A percentile compares a stretch with the other conserved stretches of the same genome.
These are phyloP conservation scores for Parthenolecanium corni DNA, from an alignment of 2,888 invertebrate genomes.

Conservation along the genomic window DNA sequence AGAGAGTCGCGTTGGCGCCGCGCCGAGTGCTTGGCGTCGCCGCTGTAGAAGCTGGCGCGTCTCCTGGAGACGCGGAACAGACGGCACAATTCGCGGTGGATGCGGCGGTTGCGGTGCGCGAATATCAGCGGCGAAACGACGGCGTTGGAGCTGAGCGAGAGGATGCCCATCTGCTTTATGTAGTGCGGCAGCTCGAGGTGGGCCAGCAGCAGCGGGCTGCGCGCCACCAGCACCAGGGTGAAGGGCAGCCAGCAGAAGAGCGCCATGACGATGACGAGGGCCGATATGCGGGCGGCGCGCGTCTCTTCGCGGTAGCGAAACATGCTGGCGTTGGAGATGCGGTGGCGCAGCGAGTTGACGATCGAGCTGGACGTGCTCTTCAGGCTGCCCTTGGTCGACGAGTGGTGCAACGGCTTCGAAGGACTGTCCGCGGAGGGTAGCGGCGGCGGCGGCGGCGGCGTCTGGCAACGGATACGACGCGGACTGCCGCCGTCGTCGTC, in stretches of 20 bases:
- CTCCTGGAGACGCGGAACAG: constrained; percentile 30
- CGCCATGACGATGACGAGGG: constrained; percentile 60
- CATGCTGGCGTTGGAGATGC: constrained; percentile 71
- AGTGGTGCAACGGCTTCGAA: constrained; percentile 37
- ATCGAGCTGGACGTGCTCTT: constrained; percentile 49
- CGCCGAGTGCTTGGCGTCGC: constrained; percentile 16
- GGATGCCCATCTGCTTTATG: constrained; percentile 30
- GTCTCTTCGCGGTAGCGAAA: constrained; percentile 80
- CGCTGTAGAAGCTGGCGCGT: constrained; percentile 30
- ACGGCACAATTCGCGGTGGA: constrained; percentile 45
- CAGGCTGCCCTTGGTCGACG: constrained; percentile 36
- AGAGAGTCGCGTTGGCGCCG: constrained; percentile 1
- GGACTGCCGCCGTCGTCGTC: not conserved
- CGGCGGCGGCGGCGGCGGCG: not conserved
- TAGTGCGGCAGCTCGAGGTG: constrained; percentile 19
- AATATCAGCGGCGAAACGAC: constrained; percentile 62
- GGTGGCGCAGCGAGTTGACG: constrained; percentile 54
- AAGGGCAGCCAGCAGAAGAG: constrained; percentile 48
- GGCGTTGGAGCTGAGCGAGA: constrained; percentile 45
- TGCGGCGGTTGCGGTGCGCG: constrained; percentile 59
- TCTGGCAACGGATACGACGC: not conserved
- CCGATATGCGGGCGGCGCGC: constrained; percentile 75
- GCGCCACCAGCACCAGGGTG: constrained; percentile 36
- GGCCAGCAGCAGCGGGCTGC: constrained; percentile 28
- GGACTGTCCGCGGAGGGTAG: not conserved